A percentile compares a stretch with the other conserved stretches of the same genome.
phyloP scores from a whole-genome alignment of 1,140 invertebrate genomes.

The Rhynchophorus ferrugineus region DNA sequence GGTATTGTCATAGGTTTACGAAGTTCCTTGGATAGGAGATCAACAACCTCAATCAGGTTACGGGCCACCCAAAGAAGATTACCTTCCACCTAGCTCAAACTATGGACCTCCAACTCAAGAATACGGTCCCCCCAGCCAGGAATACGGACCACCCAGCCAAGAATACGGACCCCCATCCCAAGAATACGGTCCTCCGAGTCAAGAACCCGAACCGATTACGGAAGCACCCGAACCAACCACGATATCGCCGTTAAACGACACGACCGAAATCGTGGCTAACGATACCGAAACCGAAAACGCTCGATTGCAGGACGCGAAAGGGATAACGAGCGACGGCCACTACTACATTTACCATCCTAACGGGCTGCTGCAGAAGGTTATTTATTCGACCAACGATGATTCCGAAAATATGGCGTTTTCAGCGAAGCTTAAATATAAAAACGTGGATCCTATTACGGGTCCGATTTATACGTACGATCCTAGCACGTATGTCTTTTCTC shows the following conservation, averaged over 20 bases:
- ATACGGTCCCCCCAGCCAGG: conserved; percentile 15
- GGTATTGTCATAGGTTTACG: conserved; percentile 16
- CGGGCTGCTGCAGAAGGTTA: conserved; percentile 45
- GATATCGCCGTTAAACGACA: background rate
- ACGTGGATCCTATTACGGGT: conserved; percentile 47
- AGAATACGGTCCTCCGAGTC: too few species aligned
- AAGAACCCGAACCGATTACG: conserved; percentile 12
- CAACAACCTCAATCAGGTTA: conserved; percentile 13
- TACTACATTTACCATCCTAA: conserved; percentile 49
- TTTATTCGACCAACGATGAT: conserved; percentile 45
- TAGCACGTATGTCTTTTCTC: conserved; percentile 24
- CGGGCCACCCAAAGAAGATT: conserved; percentile 13
- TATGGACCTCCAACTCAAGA: conserved; percentile 12
- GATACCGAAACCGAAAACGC: conserved; percentile 14
- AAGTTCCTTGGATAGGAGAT: conserved; percentile 15
- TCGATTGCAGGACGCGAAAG: conserved; percentile 19
- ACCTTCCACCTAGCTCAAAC: conserved; percentile 13
- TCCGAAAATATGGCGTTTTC: conserved; percentile 48
- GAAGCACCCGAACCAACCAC: conserved; percentile 6
- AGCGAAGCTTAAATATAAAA: conserved; percentile 46
- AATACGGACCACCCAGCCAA: conserved; percentile 18
- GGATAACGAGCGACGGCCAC: conserved; percentile 34
- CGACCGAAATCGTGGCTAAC: background rate
- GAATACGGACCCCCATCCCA: conserved; percentile 11
- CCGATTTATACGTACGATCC: conserved; percentile 49